These are phyloP conservation scores for Drosophila sechellia DNA, from an alignment of 1,140 invertebrate genomes.

Conservation along the genomic window DNA sequence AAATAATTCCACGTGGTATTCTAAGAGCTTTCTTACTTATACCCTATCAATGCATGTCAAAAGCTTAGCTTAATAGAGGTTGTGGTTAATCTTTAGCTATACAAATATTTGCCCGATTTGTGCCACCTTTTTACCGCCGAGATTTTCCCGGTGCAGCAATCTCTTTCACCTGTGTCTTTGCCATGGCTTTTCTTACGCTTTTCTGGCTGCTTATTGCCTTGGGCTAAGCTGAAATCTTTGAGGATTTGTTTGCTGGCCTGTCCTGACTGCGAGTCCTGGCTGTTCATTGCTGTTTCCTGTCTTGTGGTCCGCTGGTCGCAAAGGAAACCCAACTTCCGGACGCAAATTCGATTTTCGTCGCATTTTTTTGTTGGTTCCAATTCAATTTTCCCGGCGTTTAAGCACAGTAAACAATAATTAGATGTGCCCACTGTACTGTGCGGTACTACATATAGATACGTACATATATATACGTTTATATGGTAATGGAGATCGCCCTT, in stretches of 20 bases:
- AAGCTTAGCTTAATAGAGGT: too few species aligned
- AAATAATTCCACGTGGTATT: not conserved
- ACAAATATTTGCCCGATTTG: too few species aligned
- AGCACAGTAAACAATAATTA: slow-evolving; percentile 80
- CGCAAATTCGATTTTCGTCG: slow-evolving; percentile 76
- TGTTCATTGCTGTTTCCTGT: not conserved
- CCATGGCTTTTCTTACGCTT: slow-evolving; percentile 64
- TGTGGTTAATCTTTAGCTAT: too few species aligned
- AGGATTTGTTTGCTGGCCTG: slow-evolving; percentile 62
- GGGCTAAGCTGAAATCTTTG: slow-evolving; percentile 68
- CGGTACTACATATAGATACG: not conserved
- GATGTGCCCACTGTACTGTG: slow-evolving; percentile 52
- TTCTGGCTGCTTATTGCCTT: slow-evolving; percentile 65
- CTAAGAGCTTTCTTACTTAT: not conserved
- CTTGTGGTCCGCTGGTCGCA: slow-evolving; percentile 32
- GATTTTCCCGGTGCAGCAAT: slow-evolving; percentile 31
- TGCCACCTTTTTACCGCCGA: not conserved
- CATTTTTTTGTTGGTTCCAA: slow-evolving; percentile 75
- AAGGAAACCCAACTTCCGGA: slow-evolving; percentile 62
- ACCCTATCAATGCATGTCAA: too few species aligned
- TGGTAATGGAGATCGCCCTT: slow-evolving; percentile 10
- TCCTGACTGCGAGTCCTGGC: slow-evolving; percentile 40
- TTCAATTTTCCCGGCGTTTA: slow-evolving; percentile 79
- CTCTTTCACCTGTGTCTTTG: slow-evolving; percentile 43
- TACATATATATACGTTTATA: slow-evolving; percentile 3